Evolutionary conservation across 2,888 invertebrate species (phyloP), one percentile per base, ranked within the genome.

Genomic region (Cordilura impudica): DNA sequence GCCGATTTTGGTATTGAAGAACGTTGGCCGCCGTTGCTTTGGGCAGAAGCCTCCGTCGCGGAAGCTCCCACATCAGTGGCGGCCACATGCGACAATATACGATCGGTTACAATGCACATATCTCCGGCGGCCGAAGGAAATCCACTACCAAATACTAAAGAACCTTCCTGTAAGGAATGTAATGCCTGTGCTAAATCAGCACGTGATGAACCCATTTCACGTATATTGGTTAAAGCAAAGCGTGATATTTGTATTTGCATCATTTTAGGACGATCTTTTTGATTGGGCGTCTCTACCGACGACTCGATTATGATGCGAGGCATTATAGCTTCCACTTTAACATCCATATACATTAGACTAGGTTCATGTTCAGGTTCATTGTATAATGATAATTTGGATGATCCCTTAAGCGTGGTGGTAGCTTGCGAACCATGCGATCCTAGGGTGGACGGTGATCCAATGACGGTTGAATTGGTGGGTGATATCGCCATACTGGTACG

Each of bases 251-350:
- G 90, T 26, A 90, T 91, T 86, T 97, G 96, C 82, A 98, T 91
- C 26, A 95, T 94, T 85, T 94, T 95, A 0, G 98, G 98, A 21
- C 97, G 91, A 89, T 98, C 97, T 78, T 94, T 93, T 90, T 96
- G 97, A 63, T 93, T 94, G 2, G 94, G 93, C 85, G 94, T 94
- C 82, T 95, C 95, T 7, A 92, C 88, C 29, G 93, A 93, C 26
- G 95, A 94, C 89, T 97, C 97, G 81, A 90, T 87, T 21, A 90
- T 84, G 75, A 90, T 85, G 91, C 96, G 94, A 21, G 98, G 98
- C 94, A 98, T 95, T 84, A 99, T 95, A 53, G 97, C 95, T 91
- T 98, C 98, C 76, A 97, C 91, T 87, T 96, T 94, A 51, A 97
- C 94, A 88, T 97, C 97, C 87, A 96, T 93, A 85, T 96, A 96